These are phyloP conservation scores for Macroglossus sobrinus DNA, from an alignment of 2,113 vertebrate genomes.

Conservation along the genomic window DNA sequence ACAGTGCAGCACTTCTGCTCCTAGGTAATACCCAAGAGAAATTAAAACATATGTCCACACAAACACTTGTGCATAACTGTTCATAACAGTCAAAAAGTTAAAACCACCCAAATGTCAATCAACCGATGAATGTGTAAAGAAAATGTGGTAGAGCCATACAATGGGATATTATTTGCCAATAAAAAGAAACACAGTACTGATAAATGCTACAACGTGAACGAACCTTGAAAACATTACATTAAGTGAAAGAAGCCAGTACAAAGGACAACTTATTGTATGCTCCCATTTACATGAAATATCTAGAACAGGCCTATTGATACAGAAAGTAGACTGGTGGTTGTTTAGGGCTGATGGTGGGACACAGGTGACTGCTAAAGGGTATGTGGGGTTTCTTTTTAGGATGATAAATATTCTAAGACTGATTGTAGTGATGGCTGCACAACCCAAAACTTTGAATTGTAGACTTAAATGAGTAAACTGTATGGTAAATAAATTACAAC, in stretches of 20 bases:
- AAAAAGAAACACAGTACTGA: not conserved
- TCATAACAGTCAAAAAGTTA: not conserved
- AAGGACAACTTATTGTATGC: not conserved
- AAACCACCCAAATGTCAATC: not conserved
- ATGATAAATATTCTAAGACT: not conserved
- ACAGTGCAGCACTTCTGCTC: not conserved
- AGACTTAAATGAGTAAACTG: not conserved
- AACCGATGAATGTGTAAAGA: not conserved
- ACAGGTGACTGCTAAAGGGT: not conserved
- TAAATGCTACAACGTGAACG: not conserved
- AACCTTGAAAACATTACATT: not conserved
- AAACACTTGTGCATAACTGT: not conserved
- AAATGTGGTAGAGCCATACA: not conserved
- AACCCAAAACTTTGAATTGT: not conserved
- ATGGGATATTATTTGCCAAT: not conserved
- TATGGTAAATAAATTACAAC: not conserved
- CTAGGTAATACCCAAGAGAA: not conserved
- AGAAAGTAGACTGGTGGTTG: not conserved
- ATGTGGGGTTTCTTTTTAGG: not conserved
- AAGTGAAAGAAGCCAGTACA: not conserved
- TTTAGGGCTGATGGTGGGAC: not conserved
- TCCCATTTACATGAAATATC: not conserved
- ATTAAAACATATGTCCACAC: not conserved
- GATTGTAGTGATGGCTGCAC: not conserved
- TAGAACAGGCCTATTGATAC: not conserved